Conservation (phyloP, 2,797 vertebrate genomes). For the Pygocentrus nattereri region DNA sequence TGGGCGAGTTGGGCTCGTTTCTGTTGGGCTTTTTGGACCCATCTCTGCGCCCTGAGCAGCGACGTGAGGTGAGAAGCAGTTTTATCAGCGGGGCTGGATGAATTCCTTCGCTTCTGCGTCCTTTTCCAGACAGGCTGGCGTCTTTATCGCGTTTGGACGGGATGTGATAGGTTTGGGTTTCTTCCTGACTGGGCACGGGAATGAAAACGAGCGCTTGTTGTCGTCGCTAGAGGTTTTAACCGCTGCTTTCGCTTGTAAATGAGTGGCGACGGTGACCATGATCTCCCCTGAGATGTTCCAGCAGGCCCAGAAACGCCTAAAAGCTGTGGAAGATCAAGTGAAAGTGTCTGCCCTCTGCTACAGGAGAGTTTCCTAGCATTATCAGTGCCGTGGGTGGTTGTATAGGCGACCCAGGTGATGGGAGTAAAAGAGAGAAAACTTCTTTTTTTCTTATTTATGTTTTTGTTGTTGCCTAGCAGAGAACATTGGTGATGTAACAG, state of each 20-base stretch:
- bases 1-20: neutral
- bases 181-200: neutral
- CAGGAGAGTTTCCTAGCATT: too few relatives aligned
- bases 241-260: too few relatives aligned
- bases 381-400: too few relatives aligned
- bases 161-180: neutral
- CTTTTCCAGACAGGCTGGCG: neutral
- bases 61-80: conserved; percentile 17
- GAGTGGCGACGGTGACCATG: too few relatives aligned
- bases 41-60: neutral
- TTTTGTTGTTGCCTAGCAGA: conserved; percentile 68
- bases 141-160: neutral
- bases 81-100: too few relatives aligned
- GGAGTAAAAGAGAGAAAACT: neutral
- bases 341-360: too few relatives aligned
- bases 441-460: conserved; percentile 67
- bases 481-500: conserved; percentile 66
- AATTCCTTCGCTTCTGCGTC: neutral
- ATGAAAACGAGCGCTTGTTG: too few relatives aligned
- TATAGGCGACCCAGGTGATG: too few relatives aligned
- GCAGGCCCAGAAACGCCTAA: too few relatives aligned
- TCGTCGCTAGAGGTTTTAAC: too few relatives aligned
- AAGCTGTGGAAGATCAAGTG: too few relatives aligned
- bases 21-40: neutral
- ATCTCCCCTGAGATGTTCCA: too few relatives aligned